Evolutionary conservation across 2,797 vertebrate genomes (phyloP), one percentile per base, ranked within the genome.

Genomic region (Phrynocephalus forsythii): DNA sequence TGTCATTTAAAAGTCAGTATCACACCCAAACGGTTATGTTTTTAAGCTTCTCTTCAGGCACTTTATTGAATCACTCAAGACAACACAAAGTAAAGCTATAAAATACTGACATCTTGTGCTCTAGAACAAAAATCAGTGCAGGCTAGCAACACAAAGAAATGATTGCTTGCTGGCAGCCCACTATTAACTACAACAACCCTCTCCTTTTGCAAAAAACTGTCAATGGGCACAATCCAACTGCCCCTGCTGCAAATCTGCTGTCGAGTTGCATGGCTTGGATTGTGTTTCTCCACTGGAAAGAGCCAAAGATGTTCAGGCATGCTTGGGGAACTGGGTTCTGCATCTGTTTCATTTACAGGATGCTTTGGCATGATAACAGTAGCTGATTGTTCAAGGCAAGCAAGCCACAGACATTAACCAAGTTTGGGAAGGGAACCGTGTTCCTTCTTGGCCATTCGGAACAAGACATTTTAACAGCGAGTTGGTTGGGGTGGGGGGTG

Each of bases 31-130:
- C 2, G 84, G 94, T 90, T 91, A 94, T 87, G 90, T 84, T 89
- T 81, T 95, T 95, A 86, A 95, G 94, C 92, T 92, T 96, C 93
- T 96, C 95, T 95, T 95, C 91, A 97, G 97, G 97, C 97, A 97
- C 96, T 96, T 97, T 89, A 92, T 96, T 96, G 96, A 94, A 95
- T 96, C 93, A 86, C 90, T 94, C 93, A 96, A 94, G 91, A 22
- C 63, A 96, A 95, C 93, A 95, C 92, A 96, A 96, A 96, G 94
- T 97, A 97, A 97, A 97, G 96, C 97, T 97, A 95, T 95, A 95
- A 95, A 96, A 97, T 93, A 95, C 92, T 92, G 87, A 90, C 92
- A 94, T 86, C 89, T 95, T 96, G 95, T 97, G 96, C 96, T 96
- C 94, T 95, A 91, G 93, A 86, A 93, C 48, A 75, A 11, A 28